Evolutionary conservation across 2,797 vertebrate species (phyloP), one percentile per base, ranked within the genome.

Genomic region (Staurois parvus): DNA sequence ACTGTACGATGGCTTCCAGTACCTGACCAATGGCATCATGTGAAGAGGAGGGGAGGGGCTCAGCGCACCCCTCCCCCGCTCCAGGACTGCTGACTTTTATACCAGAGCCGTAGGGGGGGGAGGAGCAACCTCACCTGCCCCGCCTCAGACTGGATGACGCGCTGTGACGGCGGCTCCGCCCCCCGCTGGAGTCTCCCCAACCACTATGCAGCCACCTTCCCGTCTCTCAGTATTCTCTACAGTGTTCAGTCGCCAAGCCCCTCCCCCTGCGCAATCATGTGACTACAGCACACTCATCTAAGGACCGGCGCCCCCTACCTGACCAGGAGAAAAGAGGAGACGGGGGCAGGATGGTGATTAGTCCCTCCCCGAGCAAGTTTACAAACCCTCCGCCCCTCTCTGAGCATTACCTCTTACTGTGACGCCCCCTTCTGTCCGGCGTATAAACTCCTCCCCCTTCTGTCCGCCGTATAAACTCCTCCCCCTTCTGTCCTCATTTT

Each of bases 21-120:
- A 99, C 95, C 94, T 99, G 91, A 99, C 98, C 95, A 99, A 99
- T 0, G 98, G 98, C 94, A 99, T 99, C 95, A 99, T 99, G 98
- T 99, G 96, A 97, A 12, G 15, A 32, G 72, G 24, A 21, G 40
- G 28, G 2, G 48, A n/a, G 28, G 4, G 11, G 12, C 15, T 1
- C 13, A 15, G 3, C 0, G 13, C 45, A 2, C 15, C 15, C 13
- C 45, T 4, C 45, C 15, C 15, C 45, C 15, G 45, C 15, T 48
- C 45, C 45, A 4, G 45, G 15, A 48, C 45, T 48, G 15, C 45
- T 48, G 45, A 48, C 45, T 48, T 17, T 42, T 42, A 42, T 42
- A 42, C 10, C 12, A 12, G 40, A 42, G 40, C 40, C 40, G 11
- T 3, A 12, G 15, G 45, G 13, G 40, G 42, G 12, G 45, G 45